Conservation (phyloP, 2,797 vertebrate species). For the Sebastiscus tertius region DNA sequence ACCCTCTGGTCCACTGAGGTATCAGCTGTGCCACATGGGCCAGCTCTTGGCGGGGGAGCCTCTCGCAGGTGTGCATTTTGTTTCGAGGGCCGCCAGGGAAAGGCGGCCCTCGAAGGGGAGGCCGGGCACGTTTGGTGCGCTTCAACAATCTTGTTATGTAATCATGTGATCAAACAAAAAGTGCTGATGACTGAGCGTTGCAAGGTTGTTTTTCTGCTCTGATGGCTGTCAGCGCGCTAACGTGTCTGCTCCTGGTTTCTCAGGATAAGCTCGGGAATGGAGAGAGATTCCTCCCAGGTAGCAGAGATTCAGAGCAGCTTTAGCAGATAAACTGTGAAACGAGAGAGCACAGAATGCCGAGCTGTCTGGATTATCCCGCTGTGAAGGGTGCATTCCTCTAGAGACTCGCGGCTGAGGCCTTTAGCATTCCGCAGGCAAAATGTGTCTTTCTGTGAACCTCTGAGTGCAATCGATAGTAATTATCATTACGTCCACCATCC, state of each 20-base stretch:
- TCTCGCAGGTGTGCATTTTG: constrained; percentile 67
- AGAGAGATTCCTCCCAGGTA: constrained; percentile 79
- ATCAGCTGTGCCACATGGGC: constrained; percentile 78
- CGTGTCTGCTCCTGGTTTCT: constrained; percentile 65
- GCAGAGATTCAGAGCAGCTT: constrained; percentile 80
- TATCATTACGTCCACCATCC: constrained; percentile 77
- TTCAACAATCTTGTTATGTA: constrained; percentile 71
- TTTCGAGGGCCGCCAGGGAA: constrained; percentile 28
- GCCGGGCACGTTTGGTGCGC: constrained; percentile 49
- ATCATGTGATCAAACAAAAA: constrained; percentile 74
- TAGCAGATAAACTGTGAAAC: constrained; percentile 79
- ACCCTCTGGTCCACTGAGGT: constrained; percentile 69
- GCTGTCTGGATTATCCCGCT: constrained; percentile 79
- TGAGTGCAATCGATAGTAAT: constrained; percentile 75
- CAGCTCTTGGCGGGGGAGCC: constrained; percentile 65
- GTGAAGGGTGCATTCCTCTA: constrained; percentile 72
- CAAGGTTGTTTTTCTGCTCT: constrained; percentile 50
- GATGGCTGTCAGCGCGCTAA: constrained; percentile 65
- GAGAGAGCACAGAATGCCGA: constrained; percentile 69
- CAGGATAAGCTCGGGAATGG: constrained; percentile 75
- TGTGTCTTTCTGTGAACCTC: constrained; percentile 60
- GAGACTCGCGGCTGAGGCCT: constrained; percentile 67
- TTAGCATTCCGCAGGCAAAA: constrained; percentile 57
- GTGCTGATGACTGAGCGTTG: constrained; percentile 67
- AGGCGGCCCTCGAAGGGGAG: neutral